Percentiles rank a stretch among this genome's conserved stretches.
These are phyloP conservation scores for Phrynocephalus versicolor DNA, from an alignment of 2,113 vertebrate genomes.

Conservation along the genomic window DNA sequence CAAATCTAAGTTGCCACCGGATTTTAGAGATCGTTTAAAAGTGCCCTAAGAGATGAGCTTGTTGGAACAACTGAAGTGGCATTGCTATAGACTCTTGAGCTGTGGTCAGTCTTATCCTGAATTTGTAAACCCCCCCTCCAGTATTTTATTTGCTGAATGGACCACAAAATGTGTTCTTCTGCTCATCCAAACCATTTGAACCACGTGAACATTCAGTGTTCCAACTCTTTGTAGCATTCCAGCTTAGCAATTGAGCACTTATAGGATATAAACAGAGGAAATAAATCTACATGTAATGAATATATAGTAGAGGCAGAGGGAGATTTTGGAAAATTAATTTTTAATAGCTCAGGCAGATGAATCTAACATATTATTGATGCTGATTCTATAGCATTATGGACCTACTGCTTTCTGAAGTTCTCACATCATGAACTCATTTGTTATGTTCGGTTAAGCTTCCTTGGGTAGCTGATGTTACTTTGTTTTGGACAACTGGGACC, in stretches of 20 bases:
- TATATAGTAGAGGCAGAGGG: fast-evolving
- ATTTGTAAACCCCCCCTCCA: fast-evolving
- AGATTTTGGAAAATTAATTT: too few relatives aligned
- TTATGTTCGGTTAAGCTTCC: neutral
- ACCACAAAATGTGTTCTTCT: neutral
- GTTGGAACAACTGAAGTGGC: neutral
- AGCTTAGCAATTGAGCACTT: fast-evolving
- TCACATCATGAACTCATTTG: fast-evolving
- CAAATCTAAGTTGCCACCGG: too few relatives aligned
- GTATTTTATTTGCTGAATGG: neutral
- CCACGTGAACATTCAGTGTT: neutral
- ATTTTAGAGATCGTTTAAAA: too few relatives aligned
- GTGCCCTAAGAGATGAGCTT: fast-evolving
- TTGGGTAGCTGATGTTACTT: neutral
- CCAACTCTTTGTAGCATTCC: neutral
- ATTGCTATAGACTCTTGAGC: fast-evolving
- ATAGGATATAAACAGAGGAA: neutral
- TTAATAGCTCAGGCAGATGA: too few relatives aligned
- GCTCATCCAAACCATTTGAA: fast-evolving
- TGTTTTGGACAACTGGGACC: neutral
- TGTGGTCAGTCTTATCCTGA: neutral
- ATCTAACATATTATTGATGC: neutral
- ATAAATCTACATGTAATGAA: neutral
- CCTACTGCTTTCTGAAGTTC: neutral
- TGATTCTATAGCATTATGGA: fast-evolving